Base-by-base conservation (phyloP, 2,797 vertebrate genomes). In the Sebastolobus altivelis region DNA sequence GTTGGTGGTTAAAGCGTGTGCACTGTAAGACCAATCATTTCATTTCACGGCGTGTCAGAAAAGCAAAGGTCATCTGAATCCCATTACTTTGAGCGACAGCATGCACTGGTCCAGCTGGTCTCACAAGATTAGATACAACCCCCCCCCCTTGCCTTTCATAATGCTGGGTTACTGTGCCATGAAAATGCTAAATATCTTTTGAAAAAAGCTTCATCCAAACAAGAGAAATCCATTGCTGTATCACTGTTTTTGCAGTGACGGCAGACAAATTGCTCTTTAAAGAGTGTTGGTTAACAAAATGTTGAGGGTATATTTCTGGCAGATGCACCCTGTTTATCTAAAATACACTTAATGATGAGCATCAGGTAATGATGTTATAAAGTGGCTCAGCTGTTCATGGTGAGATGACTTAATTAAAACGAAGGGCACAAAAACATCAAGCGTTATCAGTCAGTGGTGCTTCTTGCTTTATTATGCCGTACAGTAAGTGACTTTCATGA, bases 41-140 rank as follows among this genome's bases (percentile, higher is more conserved):
- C 3, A 71, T 79, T 87, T 82, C 13, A 69, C 54, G 66, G 61
- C 4, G 49, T 74, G 58, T 66, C 27, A 75, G 60, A 49, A 84
- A 84, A 77, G 55, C 60, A 84, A 82, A 86, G 84, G 87, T 86
- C 75, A 75, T 72, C 27, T 78, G 75, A 85, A 46, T 87, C 75
- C 61, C 79, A 82, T 82, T 85, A 87, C 73, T 80, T 8, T 60
- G 54, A 83, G 72, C 2, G 2, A 49, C 68, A 83, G 76, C 46
- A 8, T 78, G 72, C 65, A 29, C 10, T 49, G 71, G 67, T 79
- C 78, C 61, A 85, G 77, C 87, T 86, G 85, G 71, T 91, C 76
- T 68, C 80, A 79, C 60, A 69, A 87, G 87, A 85, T 90, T 84
- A 87, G 22, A 86, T 65, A 49, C 13, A 61, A 81, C 79, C 72